These are phyloP conservation scores for Coendou prehensilis DNA, from an alignment of 2,797 vertebrate genomes.

Conservation along the genomic window DNA sequence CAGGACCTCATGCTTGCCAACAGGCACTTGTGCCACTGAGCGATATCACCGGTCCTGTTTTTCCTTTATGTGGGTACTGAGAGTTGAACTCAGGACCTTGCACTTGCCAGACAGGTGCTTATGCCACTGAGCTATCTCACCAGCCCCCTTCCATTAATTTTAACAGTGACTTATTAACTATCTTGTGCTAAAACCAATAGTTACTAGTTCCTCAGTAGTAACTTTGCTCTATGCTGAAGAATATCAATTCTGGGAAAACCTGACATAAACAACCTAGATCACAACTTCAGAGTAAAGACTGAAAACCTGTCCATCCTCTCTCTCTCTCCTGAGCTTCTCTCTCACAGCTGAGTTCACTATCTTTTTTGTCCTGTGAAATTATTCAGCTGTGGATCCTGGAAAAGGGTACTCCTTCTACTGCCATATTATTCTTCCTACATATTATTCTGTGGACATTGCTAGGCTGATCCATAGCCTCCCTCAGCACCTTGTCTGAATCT, in stretches of 20 bases:
- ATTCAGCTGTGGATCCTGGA: background rate
- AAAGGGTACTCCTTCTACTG: background rate
- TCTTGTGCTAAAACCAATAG: background rate
- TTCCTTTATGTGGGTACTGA: no score
- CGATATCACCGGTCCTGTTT: no score
- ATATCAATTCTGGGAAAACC: background rate
- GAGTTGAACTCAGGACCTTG: no score
- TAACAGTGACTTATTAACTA: background rate
- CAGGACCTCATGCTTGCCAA: no score
- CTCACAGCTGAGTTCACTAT: background rate
- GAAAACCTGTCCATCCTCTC: background rate
- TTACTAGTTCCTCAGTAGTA: background rate
- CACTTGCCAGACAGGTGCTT: no score
- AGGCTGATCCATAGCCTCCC: no score
- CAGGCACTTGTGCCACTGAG: no score
- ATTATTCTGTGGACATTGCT: background rate
- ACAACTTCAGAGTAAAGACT: background rate
- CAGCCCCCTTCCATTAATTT: background rate
- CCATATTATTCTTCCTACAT: background rate
- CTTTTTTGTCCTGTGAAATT: background rate
- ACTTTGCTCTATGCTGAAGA: slow-evolving; percentile 18
- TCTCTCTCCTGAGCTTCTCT: background rate
- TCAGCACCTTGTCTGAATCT: background rate
- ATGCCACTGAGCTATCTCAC: no score
- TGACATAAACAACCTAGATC: background rate